Base-by-base conservation (phyloP, 2,888 invertebrate genomes). In the Dicranocentrus wangi region DNA sequence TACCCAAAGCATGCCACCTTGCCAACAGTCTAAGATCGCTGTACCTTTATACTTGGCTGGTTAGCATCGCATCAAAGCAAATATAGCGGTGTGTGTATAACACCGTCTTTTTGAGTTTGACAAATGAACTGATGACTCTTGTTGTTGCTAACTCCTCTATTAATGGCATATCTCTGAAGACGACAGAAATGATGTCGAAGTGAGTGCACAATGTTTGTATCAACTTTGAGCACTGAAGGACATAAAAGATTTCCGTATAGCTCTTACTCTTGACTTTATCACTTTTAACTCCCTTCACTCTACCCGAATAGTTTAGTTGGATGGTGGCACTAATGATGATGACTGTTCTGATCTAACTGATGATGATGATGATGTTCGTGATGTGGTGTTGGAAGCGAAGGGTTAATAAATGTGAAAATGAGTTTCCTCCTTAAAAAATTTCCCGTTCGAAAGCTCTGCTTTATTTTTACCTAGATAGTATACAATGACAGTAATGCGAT, bases 111-210 rank as follows among this genome's bases (percentile, higher is more conserved):
- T 71, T 65, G 63, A 65, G 66, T 65, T 75, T 75, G 75, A 75
- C 75, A 65, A 75, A 75, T 75, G 75, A 75, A 75, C 75, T 55
- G 75, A 75, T 66, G 75, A 75, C 65, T 75, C 55, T 72, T 51
- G 72, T 75, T 65, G 71, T 71, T 66, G 55, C 39, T 58, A 55
- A 55, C 66, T 65, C 75, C 23, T 55, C 66, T 75, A 66, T 75
- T 68, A 76, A 76, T 68, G 68, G 68, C 28, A 58, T 32, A 60
- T 68, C 68, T 58, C 76, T 76, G 76, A 68, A 68, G 68, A 68
- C 66, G 76, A 76, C 76, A 76, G 68, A 68, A 39, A 76, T 76
- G 76, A 76, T 68, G 76, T 68, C 68, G 76, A 43, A 60, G 61
- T 60, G 75, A 28, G n/a, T n/a, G n/a, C n/a, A 65, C 19, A 63